Evolutionary conservation across 2,888 invertebrate genomes (phyloP).

Genomic region (Thysanoteuthis rhombus): DNA sequence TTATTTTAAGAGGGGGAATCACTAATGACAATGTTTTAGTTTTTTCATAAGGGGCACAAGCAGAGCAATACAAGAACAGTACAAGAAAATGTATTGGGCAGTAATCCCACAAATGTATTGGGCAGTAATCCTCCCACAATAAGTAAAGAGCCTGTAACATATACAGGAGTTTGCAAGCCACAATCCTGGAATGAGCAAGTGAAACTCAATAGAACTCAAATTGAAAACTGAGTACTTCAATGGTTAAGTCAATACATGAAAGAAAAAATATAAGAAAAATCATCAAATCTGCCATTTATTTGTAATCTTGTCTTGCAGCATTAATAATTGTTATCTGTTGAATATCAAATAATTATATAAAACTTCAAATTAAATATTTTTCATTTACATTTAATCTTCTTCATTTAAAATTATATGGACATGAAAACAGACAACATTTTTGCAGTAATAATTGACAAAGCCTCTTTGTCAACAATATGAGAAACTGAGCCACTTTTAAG

Average conservation of each 20-base stretch:
- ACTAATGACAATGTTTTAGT: background rate
- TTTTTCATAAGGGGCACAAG: background rate
- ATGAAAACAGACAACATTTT: background rate
- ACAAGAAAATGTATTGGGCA: slow-evolving; percentile 12
- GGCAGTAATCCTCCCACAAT: background rate
- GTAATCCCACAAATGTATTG: background rate
- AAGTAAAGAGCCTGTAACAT: slow-evolving; percentile 12
- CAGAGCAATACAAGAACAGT: slow-evolving; percentile 12
- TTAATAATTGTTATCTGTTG: background rate
- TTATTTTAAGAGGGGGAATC: background rate
- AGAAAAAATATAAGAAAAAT: background rate
- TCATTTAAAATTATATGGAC: slow-evolving; percentile 12
- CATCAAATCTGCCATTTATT: background rate
- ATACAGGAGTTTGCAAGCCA: background rate
- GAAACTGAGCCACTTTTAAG: background rate
- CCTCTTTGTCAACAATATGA: background rate
- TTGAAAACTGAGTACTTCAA: background rate
- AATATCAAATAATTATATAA: background rate
- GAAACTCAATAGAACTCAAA: background rate
- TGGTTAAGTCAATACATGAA: background rate
- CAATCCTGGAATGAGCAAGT: slow-evolving; percentile 12
- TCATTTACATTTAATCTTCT: background rate
- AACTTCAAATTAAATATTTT: background rate
- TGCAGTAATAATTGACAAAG: background rate
- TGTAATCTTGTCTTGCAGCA: background rate